Conservation (phyloP, 1,140 invertebrate species). For the Medauroidea extradentata region DNA sequence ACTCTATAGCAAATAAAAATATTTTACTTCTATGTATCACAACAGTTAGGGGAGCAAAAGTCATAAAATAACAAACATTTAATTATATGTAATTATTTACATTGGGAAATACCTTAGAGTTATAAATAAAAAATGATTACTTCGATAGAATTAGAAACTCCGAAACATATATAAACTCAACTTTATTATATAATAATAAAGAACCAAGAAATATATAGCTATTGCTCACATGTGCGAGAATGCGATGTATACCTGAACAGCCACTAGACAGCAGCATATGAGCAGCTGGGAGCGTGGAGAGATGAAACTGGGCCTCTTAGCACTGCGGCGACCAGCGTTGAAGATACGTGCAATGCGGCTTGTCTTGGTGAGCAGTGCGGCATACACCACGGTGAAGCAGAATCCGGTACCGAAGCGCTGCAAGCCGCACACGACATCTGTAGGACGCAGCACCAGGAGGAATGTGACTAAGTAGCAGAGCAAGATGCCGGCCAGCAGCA, state of each 20-base stretch:
- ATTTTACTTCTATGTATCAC: no score
- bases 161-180: no score
- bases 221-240: no score
- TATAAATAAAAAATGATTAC: no score
- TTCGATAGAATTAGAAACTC: no score
- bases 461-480: constrained; percentile 88
- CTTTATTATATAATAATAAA: no score
- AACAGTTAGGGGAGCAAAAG: no score
- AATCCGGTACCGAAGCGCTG: constrained; percentile 81
- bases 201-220: no score
- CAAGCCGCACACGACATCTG: constrained; percentile 67
- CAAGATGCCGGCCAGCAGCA: constrained; percentile 81
- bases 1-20: no score
- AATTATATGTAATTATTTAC: no score
- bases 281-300: constrained; percentile 89
- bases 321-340: constrained; percentile 80
- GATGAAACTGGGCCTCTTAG: constrained; percentile 84
- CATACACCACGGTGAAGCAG: constrained; percentile 89
- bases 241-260: constrained; percentile 70
- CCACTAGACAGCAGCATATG: constrained; percentile 80
- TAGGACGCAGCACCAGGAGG: constrained; percentile 70
- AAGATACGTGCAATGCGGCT: constrained; percentile 90
- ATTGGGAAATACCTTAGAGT: no score
- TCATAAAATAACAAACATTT: no score
- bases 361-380: constrained; percentile 85